Evolutionary conservation across 2,113 vertebrate genomes (phyloP).

Genomic region (Saguinus midas): DNA sequence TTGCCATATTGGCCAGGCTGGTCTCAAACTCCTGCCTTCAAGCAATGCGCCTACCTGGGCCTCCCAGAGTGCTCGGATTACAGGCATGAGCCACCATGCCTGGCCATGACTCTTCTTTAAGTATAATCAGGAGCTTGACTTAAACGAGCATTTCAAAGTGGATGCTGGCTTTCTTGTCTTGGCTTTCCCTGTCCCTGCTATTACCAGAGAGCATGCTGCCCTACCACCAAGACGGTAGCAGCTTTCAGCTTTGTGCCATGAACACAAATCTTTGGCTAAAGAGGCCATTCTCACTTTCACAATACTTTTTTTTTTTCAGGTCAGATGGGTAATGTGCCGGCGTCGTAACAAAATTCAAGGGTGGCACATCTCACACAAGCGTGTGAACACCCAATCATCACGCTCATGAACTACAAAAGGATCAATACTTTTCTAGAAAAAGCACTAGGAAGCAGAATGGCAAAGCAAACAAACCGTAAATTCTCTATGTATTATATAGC

Average conservation of each 20-base stretch:
- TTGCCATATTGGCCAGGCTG: too few relatives aligned
- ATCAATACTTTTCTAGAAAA: conserved; percentile 13
- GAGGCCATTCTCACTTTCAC: background rate
- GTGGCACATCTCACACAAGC: too few relatives aligned
- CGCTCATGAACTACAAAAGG: too few relatives aligned
- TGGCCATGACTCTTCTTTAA: conserved; percentile 16
- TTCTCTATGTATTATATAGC: background rate
- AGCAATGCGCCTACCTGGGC: too few relatives aligned
- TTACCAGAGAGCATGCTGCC: background rate
- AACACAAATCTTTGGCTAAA: background rate
- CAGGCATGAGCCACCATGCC: too few relatives aligned
- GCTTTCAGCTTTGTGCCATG: conserved; percentile 28
- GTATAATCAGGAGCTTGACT: background rate
- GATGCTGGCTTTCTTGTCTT: background rate
- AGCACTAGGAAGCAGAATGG: background rate
- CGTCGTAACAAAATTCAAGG: too few relatives aligned
- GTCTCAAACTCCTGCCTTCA: too few relatives aligned
- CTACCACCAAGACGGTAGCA: background rate
- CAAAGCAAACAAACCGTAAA: background rate
- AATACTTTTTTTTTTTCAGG: background rate
- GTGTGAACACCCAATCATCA: too few relatives aligned
- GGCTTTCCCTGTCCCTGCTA: background rate
- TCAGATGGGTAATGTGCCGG: too few relatives aligned
- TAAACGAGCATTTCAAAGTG: background rate
- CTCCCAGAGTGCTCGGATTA: too few relatives aligned